A percentile compares a stretch with the other conserved stretches of the same genome.
These are phyloP conservation scores for Diorhabda elongata DNA, from an alignment of 1,140 invertebrate genomes.

Conservation along the genomic window DNA sequence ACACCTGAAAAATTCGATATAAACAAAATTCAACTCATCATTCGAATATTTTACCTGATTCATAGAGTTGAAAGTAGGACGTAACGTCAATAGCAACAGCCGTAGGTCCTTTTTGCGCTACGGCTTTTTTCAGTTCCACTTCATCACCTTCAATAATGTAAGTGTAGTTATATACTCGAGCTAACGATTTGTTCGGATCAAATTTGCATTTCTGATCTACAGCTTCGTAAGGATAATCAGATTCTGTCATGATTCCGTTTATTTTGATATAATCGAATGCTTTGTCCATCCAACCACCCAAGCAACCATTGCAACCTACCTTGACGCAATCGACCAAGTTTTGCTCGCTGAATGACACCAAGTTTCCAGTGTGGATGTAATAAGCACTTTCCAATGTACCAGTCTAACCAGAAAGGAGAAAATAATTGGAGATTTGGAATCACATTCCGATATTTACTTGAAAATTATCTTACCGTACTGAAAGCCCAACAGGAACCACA, in stretches of 20 bases:
- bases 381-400: slow-evolving; percentile 94
- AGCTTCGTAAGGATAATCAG: slow-evolving; percentile 81
- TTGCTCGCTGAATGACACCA: slow-evolving; percentile 93
- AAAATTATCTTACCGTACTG: slow-evolving; percentile 33
- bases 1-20: background rate
- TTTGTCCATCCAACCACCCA: slow-evolving; percentile 89
- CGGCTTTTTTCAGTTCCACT: slow-evolving; percentile 62
- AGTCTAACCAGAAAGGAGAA: slow-evolving; percentile 56
- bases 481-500: slow-evolving; percentile 56
- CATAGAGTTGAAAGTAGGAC: slow-evolving; percentile 68
- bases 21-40: slow-evolving; percentile 49
- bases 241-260: slow-evolving; percentile 81
- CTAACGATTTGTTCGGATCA: slow-evolving; percentile 64
- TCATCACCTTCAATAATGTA: slow-evolving; percentile 62
- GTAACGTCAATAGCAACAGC: slow-evolving; percentile 74
- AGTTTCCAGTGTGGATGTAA: slow-evolving; percentile 73
- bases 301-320: slow-evolving; percentile 65
- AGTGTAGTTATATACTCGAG: slow-evolving; percentile 70
- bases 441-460: background rate
- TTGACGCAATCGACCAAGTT: slow-evolving; percentile 86
- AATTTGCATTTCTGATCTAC: slow-evolving; percentile 60
- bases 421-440: slow-evolving; percentile 58
- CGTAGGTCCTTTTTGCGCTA: slow-evolving; percentile 75
- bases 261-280: slow-evolving; percentile 87
- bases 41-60: slow-evolving; percentile 46